Percentiles rank a stretch among this genome's conserved stretches.
Evolutionary conservation across 2,888 invertebrate genomes (phyloP).

Genomic region (Parthenolecanium corni): DNA sequence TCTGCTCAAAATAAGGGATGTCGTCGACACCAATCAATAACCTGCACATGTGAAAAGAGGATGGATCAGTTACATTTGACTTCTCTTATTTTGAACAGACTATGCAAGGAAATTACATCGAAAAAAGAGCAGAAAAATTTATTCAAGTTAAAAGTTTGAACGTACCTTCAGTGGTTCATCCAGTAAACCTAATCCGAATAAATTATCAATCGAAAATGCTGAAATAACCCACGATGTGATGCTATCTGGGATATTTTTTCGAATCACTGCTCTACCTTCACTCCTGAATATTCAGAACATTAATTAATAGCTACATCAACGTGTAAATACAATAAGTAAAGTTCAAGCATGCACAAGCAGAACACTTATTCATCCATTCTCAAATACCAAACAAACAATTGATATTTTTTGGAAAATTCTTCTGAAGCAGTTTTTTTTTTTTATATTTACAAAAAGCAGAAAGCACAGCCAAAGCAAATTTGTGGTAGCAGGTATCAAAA

Average conservation of each 20-base stretch:
- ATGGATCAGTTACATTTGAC: too few species aligned
- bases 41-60: too few species aligned
- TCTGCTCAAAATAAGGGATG: too few species aligned
- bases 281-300: conserved; percentile 31
- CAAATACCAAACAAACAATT: too few species aligned
- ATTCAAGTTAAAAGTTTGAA: neutral
- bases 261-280: conserved; percentile 35
- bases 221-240: conserved; percentile 75
- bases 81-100: too few species aligned
- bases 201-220: conserved; percentile 67
- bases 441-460: neutral
- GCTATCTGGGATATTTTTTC: conserved; percentile 58
- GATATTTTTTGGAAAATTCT: neutral
- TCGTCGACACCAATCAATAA: too few species aligned
- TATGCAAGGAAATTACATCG: too few species aligned
- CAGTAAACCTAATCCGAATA: conserved; percentile 64
- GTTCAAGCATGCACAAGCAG: too few species aligned
- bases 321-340: too few species aligned
- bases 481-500: too few species aligned
- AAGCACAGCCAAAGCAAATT: neutral
- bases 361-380: too few species aligned
- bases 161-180: conserved; percentile 49
- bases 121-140: neutral
- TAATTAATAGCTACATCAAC: neutral
- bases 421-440: neutral